Conservation (phyloP, 2,113 vertebrate species). For the Cynopterus brachyotis region DNA sequence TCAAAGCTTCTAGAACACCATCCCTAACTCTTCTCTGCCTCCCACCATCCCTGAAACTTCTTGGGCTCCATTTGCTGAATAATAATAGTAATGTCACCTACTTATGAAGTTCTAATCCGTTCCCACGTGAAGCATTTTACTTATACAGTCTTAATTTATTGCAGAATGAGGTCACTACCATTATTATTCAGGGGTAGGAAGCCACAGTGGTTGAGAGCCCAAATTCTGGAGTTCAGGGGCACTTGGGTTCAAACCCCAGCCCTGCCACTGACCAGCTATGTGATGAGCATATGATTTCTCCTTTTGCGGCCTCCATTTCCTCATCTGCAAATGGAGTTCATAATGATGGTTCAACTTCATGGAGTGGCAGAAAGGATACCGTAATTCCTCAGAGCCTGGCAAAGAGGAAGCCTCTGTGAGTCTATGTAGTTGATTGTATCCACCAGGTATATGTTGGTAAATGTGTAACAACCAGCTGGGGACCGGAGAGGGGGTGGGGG, state of each 20-base stretch:
- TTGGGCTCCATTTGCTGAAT: neutral
- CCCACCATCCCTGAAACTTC: neutral
- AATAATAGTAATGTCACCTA: neutral
- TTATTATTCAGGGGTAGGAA: neutral
- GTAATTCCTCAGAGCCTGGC: neutral
- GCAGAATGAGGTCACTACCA: neutral
- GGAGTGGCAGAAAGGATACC: neutral
- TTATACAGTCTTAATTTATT: neutral
- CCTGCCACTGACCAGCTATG: neutral
- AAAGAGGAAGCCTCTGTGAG: neutral
- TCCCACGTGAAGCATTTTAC: neutral
- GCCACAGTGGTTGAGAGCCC: neutral
- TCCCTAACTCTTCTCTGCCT: neutral
- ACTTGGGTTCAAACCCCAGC: neutral
- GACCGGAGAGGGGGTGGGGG: rapidly evolving
- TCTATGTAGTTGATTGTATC: too few relatives aligned
- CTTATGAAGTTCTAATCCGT: neutral
- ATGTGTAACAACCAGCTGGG: neutral
- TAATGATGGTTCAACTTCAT: neutral
- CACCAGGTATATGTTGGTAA: neutral
- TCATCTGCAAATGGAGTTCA: neutral
- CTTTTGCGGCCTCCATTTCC: neutral
- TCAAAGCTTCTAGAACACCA: neutral
- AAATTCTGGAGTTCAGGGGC: neutral
- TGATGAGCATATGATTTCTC: neutral